Evolutionary conservation across 1,140 invertebrate species (phyloP).

Genomic region (Bombus sylvicola): DNA sequence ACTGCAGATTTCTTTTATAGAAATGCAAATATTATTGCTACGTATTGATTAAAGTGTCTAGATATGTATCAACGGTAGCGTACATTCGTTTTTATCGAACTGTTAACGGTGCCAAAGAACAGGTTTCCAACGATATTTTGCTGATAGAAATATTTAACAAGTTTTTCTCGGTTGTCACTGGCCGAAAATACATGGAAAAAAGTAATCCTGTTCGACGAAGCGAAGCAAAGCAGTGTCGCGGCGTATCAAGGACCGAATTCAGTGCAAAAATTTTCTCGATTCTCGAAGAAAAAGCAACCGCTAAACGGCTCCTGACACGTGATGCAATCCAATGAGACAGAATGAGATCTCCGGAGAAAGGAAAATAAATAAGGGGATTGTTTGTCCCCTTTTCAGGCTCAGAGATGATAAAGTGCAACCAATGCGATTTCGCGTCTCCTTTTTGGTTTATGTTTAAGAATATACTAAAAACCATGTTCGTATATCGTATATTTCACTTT

Average conservation of each 20-base stretch:
- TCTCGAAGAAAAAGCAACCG: slow-evolving; percentile 22
- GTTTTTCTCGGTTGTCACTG: slow-evolving; percentile 28
- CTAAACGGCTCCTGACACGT: slow-evolving; percentile 41
- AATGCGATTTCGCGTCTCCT: background rate
- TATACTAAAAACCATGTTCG: background rate
- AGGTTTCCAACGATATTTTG: background rate
- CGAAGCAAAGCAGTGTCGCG: slow-evolving; percentile 23
- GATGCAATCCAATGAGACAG: slow-evolving; percentile 16
- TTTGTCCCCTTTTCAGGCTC: background rate
- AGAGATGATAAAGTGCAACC: background rate
- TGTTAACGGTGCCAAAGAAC: background rate
- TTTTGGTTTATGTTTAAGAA: background rate
- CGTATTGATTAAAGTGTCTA: background rate
- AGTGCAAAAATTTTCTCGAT: slow-evolving; percentile 28
- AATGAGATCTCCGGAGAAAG: background rate
- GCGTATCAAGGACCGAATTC: background rate
- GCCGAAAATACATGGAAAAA: slow-evolving; percentile 12
- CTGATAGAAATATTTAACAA: slow-evolving; percentile 27
- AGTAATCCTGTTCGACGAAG: slow-evolving; percentile 35
- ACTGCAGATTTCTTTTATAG: background rate
- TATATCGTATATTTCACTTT: background rate
- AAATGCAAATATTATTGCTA: background rate
- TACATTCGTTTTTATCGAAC: background rate
- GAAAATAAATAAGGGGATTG: slow-evolving; percentile 6
- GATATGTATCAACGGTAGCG: background rate